These are phyloP conservation scores for Elgaria multicarinata DNA, from an alignment of 2,113 vertebrate species.

Conservation along the genomic window DNA sequence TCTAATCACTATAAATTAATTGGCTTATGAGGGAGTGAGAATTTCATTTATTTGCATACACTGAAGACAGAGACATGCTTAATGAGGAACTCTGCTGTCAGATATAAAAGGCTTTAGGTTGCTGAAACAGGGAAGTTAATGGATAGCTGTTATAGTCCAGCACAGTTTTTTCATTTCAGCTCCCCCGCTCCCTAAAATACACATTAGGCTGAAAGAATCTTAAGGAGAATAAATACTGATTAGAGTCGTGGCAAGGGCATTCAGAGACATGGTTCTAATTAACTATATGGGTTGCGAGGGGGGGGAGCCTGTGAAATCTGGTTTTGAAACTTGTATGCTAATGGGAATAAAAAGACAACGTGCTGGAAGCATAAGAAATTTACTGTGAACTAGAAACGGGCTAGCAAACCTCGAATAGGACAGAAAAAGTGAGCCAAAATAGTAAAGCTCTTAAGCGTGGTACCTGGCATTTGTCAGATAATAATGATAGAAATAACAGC, in stretches of 20 bases:
- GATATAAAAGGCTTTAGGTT: neutral
- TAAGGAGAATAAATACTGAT: neutral
- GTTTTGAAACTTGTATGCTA: neutral
- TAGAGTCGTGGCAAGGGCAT: neutral
- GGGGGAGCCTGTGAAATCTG: neutral
- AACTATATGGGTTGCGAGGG: neutral
- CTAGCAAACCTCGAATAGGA: too few relatives aligned
- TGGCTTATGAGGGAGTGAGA: neutral
- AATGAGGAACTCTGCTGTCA: neutral
- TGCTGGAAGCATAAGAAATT: neutral
- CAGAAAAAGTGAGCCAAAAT: too few relatives aligned
- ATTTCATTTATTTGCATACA: slow-evolving; percentile 22
- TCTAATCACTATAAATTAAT: slow-evolving; percentile 31
- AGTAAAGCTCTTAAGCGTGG: too few relatives aligned
- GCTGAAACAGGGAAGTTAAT: neutral
- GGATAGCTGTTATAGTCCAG: neutral
- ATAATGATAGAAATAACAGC: too few relatives aligned
- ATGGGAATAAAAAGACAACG: neutral
- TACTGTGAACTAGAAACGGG: neutral
- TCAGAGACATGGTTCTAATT: neutral
- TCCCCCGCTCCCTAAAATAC: neutral
- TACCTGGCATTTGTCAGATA: too few relatives aligned
- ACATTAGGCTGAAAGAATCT: neutral
- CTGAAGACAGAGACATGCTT: slow-evolving; percentile 5
- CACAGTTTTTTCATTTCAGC: neutral